Percentiles rank a stretch among this genome's conserved stretches.
Evolutionary conservation across 2,888 invertebrate genomes (phyloP).

Genomic region (Strigamia maritima): DNA sequence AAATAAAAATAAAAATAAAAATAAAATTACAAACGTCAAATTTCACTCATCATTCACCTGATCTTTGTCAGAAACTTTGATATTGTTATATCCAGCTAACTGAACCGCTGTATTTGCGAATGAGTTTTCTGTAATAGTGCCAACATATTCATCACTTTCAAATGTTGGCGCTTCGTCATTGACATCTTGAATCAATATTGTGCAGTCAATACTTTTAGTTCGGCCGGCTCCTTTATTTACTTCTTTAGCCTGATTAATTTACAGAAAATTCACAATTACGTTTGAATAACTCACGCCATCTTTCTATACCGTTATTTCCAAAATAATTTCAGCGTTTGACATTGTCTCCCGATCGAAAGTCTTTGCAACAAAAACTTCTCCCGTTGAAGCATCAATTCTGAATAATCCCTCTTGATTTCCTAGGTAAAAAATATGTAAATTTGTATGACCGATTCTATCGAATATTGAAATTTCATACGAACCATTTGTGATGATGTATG

Average conservation of each 20-base stretch:
- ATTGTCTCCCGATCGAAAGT: neutral
- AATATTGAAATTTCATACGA: too few relatives aligned
- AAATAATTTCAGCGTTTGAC: neutral
- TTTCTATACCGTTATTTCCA: neutral
- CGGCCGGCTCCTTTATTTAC: neutral
- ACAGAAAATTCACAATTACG: neutral
- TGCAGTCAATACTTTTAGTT: neutral
- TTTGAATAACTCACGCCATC: too few relatives aligned
- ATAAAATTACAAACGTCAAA: too few relatives aligned
- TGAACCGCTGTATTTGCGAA: neutral
- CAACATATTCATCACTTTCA: neutral
- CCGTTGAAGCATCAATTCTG: neutral
- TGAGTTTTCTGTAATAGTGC: neutral
- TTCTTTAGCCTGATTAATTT: neutral
- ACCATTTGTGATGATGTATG: neutral
- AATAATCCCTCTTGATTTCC: neutral
- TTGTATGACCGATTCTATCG: too few relatives aligned
- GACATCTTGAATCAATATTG: neutral
- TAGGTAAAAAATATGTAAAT: too few relatives aligned
- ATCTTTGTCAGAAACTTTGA: neutral
- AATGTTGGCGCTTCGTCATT: slow-evolving; percentile 1
- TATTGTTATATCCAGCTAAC: neutral
- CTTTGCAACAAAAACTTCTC: neutral
- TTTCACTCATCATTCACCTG: neutral
- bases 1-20: neutral